A percentile compares a stretch with the other conserved stretches of the same genome.
Evolutionary conservation across 2,888 invertebrate genomes (phyloP).

Genomic region (Lasioglossum villosulum): DNA sequence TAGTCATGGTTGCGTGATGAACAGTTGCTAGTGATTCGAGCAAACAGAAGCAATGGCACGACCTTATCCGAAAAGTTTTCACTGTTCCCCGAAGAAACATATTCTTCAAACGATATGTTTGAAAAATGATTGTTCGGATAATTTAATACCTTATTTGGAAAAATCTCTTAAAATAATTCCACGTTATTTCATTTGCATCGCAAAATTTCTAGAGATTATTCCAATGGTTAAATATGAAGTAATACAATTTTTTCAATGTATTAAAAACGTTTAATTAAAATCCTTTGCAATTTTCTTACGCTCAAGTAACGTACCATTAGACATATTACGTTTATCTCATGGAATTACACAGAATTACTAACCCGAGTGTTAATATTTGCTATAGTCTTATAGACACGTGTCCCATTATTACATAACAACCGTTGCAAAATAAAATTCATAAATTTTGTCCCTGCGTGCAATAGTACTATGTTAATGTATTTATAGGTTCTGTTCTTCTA

Average conservation of each 20-base stretch:
- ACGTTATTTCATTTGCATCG: too few relatives aligned
- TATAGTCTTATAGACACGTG: background rate
- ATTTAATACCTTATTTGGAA: background rate
- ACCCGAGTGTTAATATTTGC: background rate
- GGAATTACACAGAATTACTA: background rate
- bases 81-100: background rate
- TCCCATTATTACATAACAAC: background rate
- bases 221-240: background rate
- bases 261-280: too few relatives aligned
- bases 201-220: background rate
- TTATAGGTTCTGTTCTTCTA: background rate
- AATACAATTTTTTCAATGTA: too few relatives aligned
- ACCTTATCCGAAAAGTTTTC: background rate
- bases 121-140: background rate
- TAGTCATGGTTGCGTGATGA: background rate
- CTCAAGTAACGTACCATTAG: background rate
- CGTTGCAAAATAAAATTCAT: background rate
- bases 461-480: background rate
- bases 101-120: background rate
- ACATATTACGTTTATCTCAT: background rate
- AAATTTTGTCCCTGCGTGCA: background rate
- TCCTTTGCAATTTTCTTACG: background rate
- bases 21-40: background rate
- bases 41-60: slow-evolving; percentile 1
- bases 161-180: background rate